Conservation (phyloP, 2,888 invertebrate species). For the Drosophila longiperda region DNA sequence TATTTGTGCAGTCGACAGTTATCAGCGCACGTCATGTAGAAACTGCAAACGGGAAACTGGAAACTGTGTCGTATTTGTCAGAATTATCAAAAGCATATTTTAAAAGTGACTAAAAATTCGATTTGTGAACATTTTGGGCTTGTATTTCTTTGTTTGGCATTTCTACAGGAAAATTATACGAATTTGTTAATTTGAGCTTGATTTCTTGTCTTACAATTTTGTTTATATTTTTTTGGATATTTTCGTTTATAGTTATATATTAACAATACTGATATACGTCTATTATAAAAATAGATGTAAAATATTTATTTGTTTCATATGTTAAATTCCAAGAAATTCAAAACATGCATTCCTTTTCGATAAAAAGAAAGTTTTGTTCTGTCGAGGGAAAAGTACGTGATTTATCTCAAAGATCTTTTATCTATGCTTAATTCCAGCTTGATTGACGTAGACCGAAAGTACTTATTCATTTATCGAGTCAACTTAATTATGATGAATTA, state of each 20-base stretch:
- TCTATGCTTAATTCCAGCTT: not conserved
- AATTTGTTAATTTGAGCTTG: not conserved
- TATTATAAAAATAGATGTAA: not conserved
- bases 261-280: not conserved
- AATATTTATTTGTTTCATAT: not conserved
- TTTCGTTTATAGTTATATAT: not conserved
- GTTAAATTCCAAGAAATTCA: constrained; percentile 1
- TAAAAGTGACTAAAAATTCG: constrained; percentile 11
- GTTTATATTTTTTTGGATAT: not conserved
- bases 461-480: not conserved
- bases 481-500: constrained; percentile 41
- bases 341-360: constrained; percentile 14
- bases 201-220: not conserved
- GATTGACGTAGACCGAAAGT: constrained; percentile 19
- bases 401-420: constrained; percentile 34
- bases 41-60: constrained; percentile 10
- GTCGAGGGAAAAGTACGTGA: constrained; percentile 38
- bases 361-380: not conserved
- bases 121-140: constrained; percentile 1
- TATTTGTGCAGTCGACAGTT: constrained; percentile 45
- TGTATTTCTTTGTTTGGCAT: constrained; percentile 21
- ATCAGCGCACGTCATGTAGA: constrained; percentile 55
- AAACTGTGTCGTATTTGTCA: constrained; percentile 48
- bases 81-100: constrained; percentile 38
- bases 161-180: constrained; percentile 3